Conservation (phyloP, 2,113 vertebrate species). For the Callithrix jacchus region DNA sequence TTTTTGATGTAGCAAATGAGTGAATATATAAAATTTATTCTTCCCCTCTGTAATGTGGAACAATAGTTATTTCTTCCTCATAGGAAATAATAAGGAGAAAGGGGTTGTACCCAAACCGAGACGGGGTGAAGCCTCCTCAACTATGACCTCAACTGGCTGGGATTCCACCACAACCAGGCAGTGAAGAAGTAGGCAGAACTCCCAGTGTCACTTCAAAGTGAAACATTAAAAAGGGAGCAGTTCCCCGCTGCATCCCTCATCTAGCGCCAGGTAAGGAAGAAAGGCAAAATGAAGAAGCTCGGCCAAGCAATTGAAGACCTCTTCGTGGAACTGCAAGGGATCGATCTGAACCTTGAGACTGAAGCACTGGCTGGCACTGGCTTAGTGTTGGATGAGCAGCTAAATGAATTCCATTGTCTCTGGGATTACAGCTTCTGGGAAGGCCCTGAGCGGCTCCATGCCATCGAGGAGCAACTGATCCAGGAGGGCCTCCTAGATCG, state of each 20-base stretch:
- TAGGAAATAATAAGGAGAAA: neutral
- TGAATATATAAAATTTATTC: neutral
- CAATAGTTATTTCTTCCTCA: neutral
- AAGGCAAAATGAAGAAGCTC: conserved; percentile 77
- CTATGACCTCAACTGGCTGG: conserved; percentile 69
- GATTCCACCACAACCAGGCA: conserved; percentile 53
- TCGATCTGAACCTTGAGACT: conserved; percentile 66
- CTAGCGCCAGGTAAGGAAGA: conserved; percentile 77
- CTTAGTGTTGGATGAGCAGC: conserved; percentile 81
- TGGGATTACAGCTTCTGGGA: conserved; percentile 87
- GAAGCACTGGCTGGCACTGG: conserved; percentile 78
- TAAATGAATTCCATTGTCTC: conserved; percentile 81
- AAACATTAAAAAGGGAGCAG: conserved; percentile 51
- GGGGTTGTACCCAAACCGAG: neutral
- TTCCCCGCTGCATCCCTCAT: conserved; percentile 30
- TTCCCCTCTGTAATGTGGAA: neutral
- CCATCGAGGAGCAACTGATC: conserved; percentile 78
- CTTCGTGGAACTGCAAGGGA: conserved; percentile 50
- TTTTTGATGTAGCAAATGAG: neutral
- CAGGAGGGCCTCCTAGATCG: conserved; percentile 81
- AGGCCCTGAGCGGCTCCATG: conserved; percentile 79
- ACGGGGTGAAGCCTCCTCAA: neutral
- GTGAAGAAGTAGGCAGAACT: conserved; percentile 57
- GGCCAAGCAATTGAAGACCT: conserved; percentile 69
- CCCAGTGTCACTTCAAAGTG: conserved; percentile 57